Evolutionary conservation across 2,797 vertebrate genomes (phyloP).

Genomic region (Lutjanus campechanus): DNA sequence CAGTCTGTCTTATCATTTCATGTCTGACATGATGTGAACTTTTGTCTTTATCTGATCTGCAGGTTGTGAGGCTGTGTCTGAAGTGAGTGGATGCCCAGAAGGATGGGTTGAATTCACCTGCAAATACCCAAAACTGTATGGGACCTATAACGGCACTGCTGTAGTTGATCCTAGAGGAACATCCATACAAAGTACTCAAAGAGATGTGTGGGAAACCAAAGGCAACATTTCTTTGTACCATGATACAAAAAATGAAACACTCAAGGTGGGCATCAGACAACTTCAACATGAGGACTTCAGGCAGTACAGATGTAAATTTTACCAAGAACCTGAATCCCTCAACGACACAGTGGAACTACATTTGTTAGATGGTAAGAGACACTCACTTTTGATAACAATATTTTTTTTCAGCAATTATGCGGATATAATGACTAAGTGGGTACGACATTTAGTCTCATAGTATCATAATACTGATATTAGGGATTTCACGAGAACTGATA

Average conservation of each 20-base stretch:
- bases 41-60: constrained; percentile 10
- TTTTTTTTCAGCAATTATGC: too few relatives aligned
- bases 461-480: too few relatives aligned
- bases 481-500: too few relatives aligned
- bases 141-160: rapidly evolving
- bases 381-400: background rate
- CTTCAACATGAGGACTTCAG: rapidly evolving
- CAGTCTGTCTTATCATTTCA: background rate
- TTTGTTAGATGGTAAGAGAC: background rate
- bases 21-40: background rate
- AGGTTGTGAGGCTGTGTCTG: background rate
- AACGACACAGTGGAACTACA: rapidly evolving
- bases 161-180: rapidly evolving
- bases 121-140: rapidly evolving
- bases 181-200: rapidly evolving
- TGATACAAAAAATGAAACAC: background rate
- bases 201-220: rapidly evolving
- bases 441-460: too few relatives aligned
- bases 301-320: rapidly evolving
- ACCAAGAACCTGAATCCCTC: rapidly evolving
- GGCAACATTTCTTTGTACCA: background rate
- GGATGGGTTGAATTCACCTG: constrained; percentile 40
- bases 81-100: rapidly evolving
- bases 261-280: background rate
- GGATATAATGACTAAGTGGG: too few relatives aligned